These are phyloP conservation scores for Argynnis bischoffii DNA, from an alignment of 2,888 invertebrate genomes.

Conservation along the genomic window DNA sequence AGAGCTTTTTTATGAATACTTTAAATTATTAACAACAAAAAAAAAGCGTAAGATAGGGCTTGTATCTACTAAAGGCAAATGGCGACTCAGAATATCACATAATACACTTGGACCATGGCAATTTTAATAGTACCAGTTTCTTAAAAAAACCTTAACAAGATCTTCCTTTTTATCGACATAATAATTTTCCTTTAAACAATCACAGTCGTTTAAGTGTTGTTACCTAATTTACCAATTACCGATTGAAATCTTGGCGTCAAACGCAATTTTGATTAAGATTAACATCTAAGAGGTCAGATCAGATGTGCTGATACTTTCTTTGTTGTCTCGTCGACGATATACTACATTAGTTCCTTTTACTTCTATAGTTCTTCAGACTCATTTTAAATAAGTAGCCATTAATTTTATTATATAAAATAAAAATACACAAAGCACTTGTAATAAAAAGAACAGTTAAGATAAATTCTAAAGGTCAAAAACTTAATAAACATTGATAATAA, in stretches of 20 bases:
- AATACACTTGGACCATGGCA: no score
- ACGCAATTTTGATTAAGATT: conserved; percentile 34
- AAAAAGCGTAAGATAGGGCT: no score
- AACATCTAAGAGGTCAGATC: conserved; percentile 35
- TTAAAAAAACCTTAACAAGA: no score
- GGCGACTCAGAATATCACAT: no score
- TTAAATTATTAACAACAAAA: no score
- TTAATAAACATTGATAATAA: background rate
- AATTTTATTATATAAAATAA: background rate
- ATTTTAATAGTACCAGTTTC: no score
- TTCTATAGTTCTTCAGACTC: background rate
- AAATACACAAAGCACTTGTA: background rate
- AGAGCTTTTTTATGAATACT: no score
- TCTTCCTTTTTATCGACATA: background rate
- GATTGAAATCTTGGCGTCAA: conserved; percentile 36
- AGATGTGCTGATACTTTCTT: conserved; percentile 33
- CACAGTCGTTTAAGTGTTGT: conserved; percentile 21
- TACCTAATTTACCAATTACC: conserved; percentile 30
- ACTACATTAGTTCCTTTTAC: conserved; percentile 28
- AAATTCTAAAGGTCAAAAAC: background rate
- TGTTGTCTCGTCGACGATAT: conserved; percentile 47
- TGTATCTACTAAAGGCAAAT: no score
- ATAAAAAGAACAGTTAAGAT: background rate
- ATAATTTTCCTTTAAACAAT: background rate
- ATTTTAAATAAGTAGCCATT: no score